A percentile compares a stretch with the other conserved stretches of the same genome.
These are phyloP conservation scores for Gavialis gangeticus DNA, from an alignment of 2,113 vertebrate species.

Conservation along the genomic window DNA sequence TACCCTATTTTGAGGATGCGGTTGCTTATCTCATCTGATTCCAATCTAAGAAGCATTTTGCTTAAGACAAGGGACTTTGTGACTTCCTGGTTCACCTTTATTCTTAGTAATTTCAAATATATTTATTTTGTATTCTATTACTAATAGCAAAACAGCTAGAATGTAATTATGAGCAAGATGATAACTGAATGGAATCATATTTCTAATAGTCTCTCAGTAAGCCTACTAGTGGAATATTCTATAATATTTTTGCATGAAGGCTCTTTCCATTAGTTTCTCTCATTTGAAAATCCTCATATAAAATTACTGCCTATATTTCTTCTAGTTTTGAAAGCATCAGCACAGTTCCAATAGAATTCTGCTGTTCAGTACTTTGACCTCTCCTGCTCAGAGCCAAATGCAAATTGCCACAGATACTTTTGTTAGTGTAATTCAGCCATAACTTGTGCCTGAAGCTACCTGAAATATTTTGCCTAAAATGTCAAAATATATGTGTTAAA, in stretches of 20 bases:
- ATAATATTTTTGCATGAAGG: background rate
- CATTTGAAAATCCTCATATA: accelerated
- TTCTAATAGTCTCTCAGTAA: background rate
- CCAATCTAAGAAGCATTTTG: background rate
- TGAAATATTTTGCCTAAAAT: background rate
- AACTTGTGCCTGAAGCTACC: background rate
- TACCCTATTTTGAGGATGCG: background rate
- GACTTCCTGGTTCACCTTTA: accelerated
- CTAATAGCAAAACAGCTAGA: background rate
- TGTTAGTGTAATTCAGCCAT: background rate
- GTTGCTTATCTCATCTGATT: background rate
- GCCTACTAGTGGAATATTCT: background rate
- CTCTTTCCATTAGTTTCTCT: background rate
- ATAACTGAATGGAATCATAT: background rate
- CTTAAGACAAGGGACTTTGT: background rate
- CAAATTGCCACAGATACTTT: background rate
- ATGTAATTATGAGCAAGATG: background rate
- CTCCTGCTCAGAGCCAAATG: background rate
- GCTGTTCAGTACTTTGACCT: background rate
- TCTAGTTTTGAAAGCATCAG: background rate
- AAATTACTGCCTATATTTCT: background rate
- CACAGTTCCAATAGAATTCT: background rate
- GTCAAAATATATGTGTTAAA: background rate
- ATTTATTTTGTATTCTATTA: background rate
- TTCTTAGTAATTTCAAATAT: background rate